Evolutionary conservation across 2,888 invertebrate genomes (phyloP), one percentile per base, ranked within the genome.

Genomic region (Drosophila vallismaia): DNA sequence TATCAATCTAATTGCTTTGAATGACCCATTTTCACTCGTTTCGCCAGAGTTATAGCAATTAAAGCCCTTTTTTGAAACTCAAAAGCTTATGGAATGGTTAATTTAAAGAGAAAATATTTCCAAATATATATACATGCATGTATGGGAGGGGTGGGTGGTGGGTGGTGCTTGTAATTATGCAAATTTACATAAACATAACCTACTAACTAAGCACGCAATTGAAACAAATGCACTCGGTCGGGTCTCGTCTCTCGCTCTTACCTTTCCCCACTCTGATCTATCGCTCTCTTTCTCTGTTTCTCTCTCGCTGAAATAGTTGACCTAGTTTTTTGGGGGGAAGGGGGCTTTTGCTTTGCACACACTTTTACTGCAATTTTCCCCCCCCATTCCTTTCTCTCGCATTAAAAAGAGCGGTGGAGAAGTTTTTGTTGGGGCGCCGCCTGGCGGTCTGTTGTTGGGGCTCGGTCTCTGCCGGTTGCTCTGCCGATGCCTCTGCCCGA

Each of bases 151-250:
- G 9, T 24, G 9, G 3, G 29, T 2, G 19, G 46, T 24, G 33
- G 28, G 36, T 19, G 10, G 51, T 56, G 56, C 60, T 73, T 73
- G 76, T 74, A 87, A 88, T 88, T 87, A 84, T 85, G 86, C 79
- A 84, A 84, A 84, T 84, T 81, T 84, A 81, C 68, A 84, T 87
- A 88, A 88, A 85, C 86, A 88, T 84, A 84, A 88, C 88, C 88
- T 81, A 84, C 85, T 87, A 88, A 87, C 88, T 79, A 81, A 82
- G 86, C 81, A 82, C 81, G 88, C 88, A 77, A 80, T 80, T 71
- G 85, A 80, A 86, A 84, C 85, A 80, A 80, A 72, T 84, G 72
- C 78, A 51, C 45, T 52, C 52, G 54, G 36, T 48, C 2, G 19
- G 19, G 19, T 46, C 33, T 9, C 42, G 38, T 5, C 31, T 40